A percentile compares a stretch with the other conserved stretches of the same genome.
These are phyloP conservation scores for Himalopsyche phryganea DNA, from an alignment of 1,140 invertebrate species.

Conservation along the genomic window DNA sequence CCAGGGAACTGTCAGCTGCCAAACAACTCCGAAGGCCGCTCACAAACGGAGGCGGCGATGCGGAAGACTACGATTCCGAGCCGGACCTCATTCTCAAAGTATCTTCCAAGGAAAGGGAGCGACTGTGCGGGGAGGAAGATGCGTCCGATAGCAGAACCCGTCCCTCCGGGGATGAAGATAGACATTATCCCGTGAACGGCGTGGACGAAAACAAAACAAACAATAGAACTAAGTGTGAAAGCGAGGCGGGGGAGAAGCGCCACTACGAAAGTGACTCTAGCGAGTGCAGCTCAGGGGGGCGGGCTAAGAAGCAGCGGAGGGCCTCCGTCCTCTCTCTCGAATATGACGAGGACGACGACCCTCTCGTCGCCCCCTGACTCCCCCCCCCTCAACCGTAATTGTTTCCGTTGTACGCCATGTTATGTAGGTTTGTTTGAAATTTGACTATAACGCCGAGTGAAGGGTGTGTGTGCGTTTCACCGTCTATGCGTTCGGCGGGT, in stretches of 20 bases:
- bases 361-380: constrained; percentile 40
- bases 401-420: too few relatives aligned
- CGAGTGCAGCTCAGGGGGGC: constrained; percentile 42
- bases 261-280: constrained; percentile 49
- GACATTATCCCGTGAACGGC: constrained; percentile 38
- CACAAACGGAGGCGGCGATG: constrained; percentile 8
- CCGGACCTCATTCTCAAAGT: constrained; percentile 32
- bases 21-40: neutral
- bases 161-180: constrained; percentile 34
- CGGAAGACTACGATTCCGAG: constrained; percentile 33
- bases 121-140: constrained; percentile 29
- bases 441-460: too few relatives aligned
- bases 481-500: too few relatives aligned
- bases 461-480: too few relatives aligned
- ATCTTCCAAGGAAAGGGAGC: constrained; percentile 25
- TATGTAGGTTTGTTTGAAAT: too few relatives aligned
- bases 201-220: constrained; percentile 43
- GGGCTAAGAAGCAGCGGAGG: constrained; percentile 60
- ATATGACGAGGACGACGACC: constrained; percentile 65
- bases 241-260: constrained; percentile 41
- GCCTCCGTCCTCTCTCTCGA: constrained; percentile 67
- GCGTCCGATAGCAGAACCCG: constrained; percentile 25
- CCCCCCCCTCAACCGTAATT: too few relatives aligned
- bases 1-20: constrained; percentile 11
- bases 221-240: constrained; percentile 37